Base-by-base conservation (phyloP, 2,888 invertebrate species). In the Heliconius ethilla region DNA sequence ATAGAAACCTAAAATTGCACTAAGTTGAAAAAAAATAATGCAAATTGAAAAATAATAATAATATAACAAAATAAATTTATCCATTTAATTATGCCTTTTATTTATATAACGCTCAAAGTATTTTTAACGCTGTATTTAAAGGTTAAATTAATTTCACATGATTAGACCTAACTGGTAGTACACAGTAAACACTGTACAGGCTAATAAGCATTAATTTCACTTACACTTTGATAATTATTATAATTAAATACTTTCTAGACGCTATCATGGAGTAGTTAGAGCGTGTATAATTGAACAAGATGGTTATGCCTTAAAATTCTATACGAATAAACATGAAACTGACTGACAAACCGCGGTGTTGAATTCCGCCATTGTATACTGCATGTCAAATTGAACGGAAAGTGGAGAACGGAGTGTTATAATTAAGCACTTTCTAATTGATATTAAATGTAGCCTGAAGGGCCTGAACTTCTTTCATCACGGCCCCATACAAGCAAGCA, bases 351-450 rank as follows among this genome's bases (percentile, higher is more conserved):
- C 55, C 9, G 55, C 55, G 55, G 55, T 9, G 55, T 55, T 55
- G 9, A 9, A 22, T 9, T 22, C 18, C 55, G 22, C 22, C 15
- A 51, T 22, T 22, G 18, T 6, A 51, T 18, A 51, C 11, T 18
- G 22, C 22, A 55, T 22, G 22, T 55, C 22, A 22, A 55, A 55
- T 55, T 22, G 1, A 7, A 22, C 55, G 3, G 22, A 22, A 22
- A 22, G 9, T 55, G 55, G 55, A 22, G 55, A 22, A 55, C 22
- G 55, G 18, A 9, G 22, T 22, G 22, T 22, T 22, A 7, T 55
- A 22, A 55, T 25, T 33, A 72, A 29, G n/a, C 37, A n/a, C 72
- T 29, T 59, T 55, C 33, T 72, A 72, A 72, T 72, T 72, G n/a
- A 72, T 59, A 51, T 70, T 13, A 29, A 70, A 55, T 13, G 13